Percentiles rank a stretch among this genome's conserved stretches.
These are phyloP conservation scores for Macrotus californicus DNA, from an alignment of 2,113 vertebrate genomes.

Conservation along the genomic window DNA sequence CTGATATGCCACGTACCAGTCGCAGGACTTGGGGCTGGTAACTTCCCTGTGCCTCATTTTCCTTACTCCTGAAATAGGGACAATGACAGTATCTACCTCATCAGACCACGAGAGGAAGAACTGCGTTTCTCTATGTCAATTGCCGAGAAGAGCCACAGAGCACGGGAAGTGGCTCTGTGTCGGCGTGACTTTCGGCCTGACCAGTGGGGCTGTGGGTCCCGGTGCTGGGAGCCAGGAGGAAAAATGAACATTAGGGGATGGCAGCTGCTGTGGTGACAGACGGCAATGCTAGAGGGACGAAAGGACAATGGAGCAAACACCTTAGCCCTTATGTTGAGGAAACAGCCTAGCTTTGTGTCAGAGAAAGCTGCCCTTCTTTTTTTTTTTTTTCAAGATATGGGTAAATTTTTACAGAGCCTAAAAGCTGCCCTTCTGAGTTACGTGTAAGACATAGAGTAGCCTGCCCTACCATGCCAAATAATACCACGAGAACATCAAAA, in stretches of 20 bases:
- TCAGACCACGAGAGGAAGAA: neutral
- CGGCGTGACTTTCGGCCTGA: neutral
- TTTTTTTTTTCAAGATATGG: no score
- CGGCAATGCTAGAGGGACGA: neutral
- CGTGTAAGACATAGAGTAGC: neutral
- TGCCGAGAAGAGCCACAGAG: neutral
- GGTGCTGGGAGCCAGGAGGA: neutral
- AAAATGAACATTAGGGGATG: neutral
- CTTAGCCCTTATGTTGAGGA: neutral
- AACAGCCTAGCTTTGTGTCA: neutral
- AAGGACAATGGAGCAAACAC: neutral
- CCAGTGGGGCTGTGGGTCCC: neutral
- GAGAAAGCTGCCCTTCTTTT: neutral
- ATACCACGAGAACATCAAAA: neutral
- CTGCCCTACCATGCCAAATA: neutral
- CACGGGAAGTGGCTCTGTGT: neutral
- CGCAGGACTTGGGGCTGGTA: neutral
- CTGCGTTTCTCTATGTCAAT: no score
- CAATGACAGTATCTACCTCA: neutral
- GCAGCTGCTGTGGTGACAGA: neutral
- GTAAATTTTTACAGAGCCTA: no score
- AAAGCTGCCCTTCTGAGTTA: neutral
- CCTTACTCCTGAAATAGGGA: neutral
- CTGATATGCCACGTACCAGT: neutral
- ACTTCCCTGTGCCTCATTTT: neutral